Evolutionary conservation across 2,888 invertebrate genomes (phyloP).

Genomic region (Portevinia maculata): DNA sequence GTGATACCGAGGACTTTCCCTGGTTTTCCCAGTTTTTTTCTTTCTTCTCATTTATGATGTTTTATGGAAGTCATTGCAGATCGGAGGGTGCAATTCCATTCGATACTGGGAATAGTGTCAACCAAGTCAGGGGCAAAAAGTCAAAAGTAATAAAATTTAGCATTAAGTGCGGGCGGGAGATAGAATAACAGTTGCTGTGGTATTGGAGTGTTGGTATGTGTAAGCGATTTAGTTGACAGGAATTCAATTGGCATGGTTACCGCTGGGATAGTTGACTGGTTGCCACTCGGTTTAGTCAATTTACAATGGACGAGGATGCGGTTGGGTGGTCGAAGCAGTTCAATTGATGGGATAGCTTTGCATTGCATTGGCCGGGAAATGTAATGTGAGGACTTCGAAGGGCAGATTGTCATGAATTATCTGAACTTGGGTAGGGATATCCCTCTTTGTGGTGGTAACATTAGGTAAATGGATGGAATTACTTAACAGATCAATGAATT

Average conservation of each 20-base stretch:
- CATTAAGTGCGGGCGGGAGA: conserved; percentile 24
- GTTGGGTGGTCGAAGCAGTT: conserved; percentile 43
- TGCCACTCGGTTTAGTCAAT: conserved; percentile 48
- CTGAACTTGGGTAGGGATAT: background rate
- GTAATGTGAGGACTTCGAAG: background rate
- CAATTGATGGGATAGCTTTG: conserved; percentile 33
- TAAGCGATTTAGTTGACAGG: conserved; percentile 67
- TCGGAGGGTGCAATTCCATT: conserved; percentile 48
- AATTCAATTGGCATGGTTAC: conserved; percentile 68
- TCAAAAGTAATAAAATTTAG: conserved; percentile 61
- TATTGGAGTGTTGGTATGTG: conserved; percentile 18
- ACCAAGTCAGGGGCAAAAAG: conserved; percentile 43
- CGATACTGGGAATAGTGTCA: conserved; percentile 22
- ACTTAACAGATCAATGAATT: conserved; percentile 39
- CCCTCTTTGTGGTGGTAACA: conserved; percentile 29
- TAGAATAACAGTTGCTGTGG: conserved; percentile 27
- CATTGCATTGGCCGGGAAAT: background rate
- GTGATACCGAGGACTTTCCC: conserved; percentile 8
- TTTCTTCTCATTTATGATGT: conserved; percentile 57
- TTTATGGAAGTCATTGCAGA: conserved; percentile 50
- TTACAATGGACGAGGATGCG: conserved; percentile 55
- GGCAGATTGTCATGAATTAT: conserved; percentile 26
- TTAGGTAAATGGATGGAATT: conserved; percentile 54
- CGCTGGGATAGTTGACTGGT: conserved; percentile 27
- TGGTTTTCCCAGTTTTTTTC: conserved; percentile 5